phyloP scores from a whole-genome alignment of 2,888 invertebrate genomes.

The Pristionchus entomophagus region DNA sequence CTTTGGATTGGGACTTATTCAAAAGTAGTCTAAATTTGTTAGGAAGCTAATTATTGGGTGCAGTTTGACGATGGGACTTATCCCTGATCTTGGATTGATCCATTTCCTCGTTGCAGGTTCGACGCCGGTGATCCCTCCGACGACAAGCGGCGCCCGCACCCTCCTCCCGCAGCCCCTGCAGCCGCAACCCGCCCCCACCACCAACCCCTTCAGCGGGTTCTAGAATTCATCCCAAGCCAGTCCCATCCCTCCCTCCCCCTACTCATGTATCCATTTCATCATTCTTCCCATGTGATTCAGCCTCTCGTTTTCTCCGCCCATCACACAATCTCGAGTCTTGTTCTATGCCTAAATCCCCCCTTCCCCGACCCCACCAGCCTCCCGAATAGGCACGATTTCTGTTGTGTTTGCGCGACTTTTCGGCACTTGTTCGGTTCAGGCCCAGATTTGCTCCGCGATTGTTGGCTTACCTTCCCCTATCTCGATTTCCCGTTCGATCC shows the following conservation, averaged over 20 bases:
- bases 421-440: no score
- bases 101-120: background rate
- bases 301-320: slow-evolving; percentile 3
- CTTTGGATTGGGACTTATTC: no score
- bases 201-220: slow-evolving; percentile 61
- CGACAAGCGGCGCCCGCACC: slow-evolving; percentile 53
- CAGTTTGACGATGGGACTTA: no score
- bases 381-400: slow-evolving; percentile 23
- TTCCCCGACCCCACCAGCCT: background rate
- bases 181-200: slow-evolving; percentile 55
- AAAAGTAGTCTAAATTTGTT: no score
- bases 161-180: slow-evolving; percentile 61
- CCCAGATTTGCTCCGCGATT: no score
- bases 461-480: background rate
- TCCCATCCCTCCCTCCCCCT: background rate
- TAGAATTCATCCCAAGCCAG: background rate
- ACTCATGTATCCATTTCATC: slow-evolving; percentile 5
- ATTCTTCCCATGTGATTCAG: background rate
- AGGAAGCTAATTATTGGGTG: no score
- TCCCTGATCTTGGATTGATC: no score
- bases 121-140: slow-evolving; percentile 42
- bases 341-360: no score
- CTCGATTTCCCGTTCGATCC: background rate
- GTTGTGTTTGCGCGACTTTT: background rate
- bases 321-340: slow-evolving; percentile 34